phyloP scores from a whole-genome alignment of 2,797 vertebrate genomes.

The Ambastaia sidthimunki region DNA sequence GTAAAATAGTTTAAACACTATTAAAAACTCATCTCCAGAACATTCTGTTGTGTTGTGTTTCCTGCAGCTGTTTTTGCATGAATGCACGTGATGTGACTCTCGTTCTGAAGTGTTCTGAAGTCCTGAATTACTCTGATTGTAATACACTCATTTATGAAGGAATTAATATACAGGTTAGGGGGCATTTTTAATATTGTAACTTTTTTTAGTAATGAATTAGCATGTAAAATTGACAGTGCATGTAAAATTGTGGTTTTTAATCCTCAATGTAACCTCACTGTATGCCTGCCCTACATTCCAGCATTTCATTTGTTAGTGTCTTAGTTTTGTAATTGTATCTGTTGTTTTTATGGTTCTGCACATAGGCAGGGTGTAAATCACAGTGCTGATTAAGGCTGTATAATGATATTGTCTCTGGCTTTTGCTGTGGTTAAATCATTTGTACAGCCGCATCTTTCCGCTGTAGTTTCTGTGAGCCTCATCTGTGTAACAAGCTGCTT shows the following conservation, averaged over 20 bases:
- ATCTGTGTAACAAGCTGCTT: conserved; percentile 57
- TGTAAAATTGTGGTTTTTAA: neutral
- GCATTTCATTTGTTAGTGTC: neutral
- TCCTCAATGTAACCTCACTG: neutral
- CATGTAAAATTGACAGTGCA: neutral
- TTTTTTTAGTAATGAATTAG: neutral
- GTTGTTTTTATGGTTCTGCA: neutral
- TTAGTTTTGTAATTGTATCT: neutral
- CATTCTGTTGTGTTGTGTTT: neutral
- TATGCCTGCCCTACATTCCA: neutral
- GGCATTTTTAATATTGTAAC: neutral
- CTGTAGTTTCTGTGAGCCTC: conserved; percentile 51
- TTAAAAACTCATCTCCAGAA: neutral
- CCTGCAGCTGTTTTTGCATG: too few relatives aligned
- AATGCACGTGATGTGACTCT: neutral
- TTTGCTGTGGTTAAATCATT: conserved; percentile 52
- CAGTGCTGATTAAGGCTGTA: conserved; percentile 43
- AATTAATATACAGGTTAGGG: neutral
- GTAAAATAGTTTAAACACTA: too few relatives aligned
- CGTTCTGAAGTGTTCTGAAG: neutral
- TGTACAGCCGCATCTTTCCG: conserved; percentile 51
- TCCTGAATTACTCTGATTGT: neutral
- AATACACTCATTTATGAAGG: neutral
- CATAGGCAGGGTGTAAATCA: conserved; percentile 44
- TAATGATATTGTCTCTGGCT: conserved; percentile 43